phyloP scores from a whole-genome alignment of 2,113 vertebrate genomes.

The Mesocricetus auratus region DNA sequence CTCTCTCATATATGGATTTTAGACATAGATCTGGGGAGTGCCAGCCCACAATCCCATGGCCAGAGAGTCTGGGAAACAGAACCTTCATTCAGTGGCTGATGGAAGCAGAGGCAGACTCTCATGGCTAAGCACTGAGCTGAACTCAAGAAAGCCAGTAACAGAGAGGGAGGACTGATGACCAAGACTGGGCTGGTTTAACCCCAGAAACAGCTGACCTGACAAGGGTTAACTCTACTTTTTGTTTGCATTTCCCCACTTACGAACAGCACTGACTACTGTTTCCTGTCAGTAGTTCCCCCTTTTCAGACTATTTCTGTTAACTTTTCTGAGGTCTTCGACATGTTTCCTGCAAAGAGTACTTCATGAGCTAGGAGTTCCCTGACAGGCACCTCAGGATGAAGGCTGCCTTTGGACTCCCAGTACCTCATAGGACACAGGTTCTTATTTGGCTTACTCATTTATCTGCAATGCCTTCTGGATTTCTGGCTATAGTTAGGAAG shows the following conservation, averaged over 20 bases:
- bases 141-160: no score
- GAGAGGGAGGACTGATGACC: no score
- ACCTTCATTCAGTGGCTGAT: no score
- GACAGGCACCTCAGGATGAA: not conserved
- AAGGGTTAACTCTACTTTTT: no score
- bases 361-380: not conserved
- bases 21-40: no score
- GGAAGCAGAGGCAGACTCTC: no score
- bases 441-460: not conserved
- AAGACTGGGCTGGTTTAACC: no score
- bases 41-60: no score
- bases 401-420: not conserved
- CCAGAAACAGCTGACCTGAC: no score
- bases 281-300: not conserved
- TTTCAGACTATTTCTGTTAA: not conserved
- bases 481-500: constrained; percentile 27
- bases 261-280: not conserved
- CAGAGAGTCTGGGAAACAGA: no score
- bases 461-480: not conserved
- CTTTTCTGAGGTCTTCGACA: constrained; percentile 13
- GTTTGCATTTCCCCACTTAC: not conserved
- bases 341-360: not conserved
- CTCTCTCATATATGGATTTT: no score
- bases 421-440: not conserved
- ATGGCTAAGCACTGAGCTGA: no score